Base-by-base conservation (phyloP, 1,140 invertebrate species). In the Leptonema lineaticorne region DNA sequence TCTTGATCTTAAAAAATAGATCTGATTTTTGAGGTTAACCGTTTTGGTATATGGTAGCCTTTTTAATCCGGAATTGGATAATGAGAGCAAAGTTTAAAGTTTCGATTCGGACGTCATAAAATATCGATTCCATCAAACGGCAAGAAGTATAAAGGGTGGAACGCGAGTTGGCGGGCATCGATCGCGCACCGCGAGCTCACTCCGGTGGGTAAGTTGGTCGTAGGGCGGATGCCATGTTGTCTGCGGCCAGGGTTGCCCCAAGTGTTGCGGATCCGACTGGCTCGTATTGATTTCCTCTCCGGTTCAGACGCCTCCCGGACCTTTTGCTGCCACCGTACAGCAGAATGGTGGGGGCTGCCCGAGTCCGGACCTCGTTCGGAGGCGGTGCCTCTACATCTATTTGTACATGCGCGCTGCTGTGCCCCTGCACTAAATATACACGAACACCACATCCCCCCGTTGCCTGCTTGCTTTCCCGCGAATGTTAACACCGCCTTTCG, bases 211-310 rank as follows among this genome's bases (percentile, higher is more conserved):
- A 63, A 46, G 60, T 50, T 27, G 41, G 62, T 24, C 22, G 22
- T 18, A 37, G 62, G 62, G 62, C 29, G 62, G 62, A 64, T 64
- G 62, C 41, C 62, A 64, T 64, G 62, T 64, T 64, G 62, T 64
- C 62, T 64, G 62, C 62, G 62, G 62, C 45, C 62, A 64, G 62
- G 62, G 62, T 64, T 64, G 62, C 62, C 62, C 37, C 30, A 46
- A 64, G 45, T 64, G 62, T 64, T 64, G 62, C 62, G 62, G 62
- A 64, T 64, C 62, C 30, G 62, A 64, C 62, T 64, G 62, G 24
- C 62, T 50, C 45, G 62, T 64, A 64, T 64, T 64, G 62, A 64
- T 64, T 64, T 64, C 62, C 62, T 62, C 59, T 62, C 59, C 22
- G 59, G 33, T 27, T 24, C 30, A 62, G 59, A 62, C 59, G 16